Base-by-base conservation (phyloP, 2,888 invertebrate genomes). In the Eilema depressum region DNA sequence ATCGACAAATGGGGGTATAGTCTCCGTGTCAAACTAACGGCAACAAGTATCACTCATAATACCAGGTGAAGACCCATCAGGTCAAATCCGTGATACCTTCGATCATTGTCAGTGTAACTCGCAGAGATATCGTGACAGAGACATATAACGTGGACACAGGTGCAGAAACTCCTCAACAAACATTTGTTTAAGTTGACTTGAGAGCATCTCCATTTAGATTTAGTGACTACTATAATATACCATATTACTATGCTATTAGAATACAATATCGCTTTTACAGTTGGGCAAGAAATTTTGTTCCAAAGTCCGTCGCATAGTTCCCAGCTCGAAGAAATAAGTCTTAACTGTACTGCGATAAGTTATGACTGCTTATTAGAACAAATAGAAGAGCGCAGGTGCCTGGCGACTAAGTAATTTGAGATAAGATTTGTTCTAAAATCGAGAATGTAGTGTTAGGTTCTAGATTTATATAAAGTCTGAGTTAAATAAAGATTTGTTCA, bases 171-270 rank as follows among this genome's bases (percentile, higher is more conserved):
- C 82, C 80, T 80, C 76, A 85, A 86, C 87, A 87, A 88, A 89
- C 87, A 88, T 89, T 89, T 88, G 85, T 89, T 85, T 88, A 85
- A 86, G 81, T 88, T 84, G 84, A 86, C 83, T 86, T 77, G 69
- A 82, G 70, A 82, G 78, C 66, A 57, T 11, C 57, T 65, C 69
- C 66, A 65, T 73, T 79, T 73, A 14, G 75, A 76, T 76, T 81
- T 73, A 69, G 76, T 76, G 83, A 83, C 75, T 70, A 76, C 71
- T 70, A 79, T 66, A 73, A 71, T 73, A 66, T 28, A 76, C 81
- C 81, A 70, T 85, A 77, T 77, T 25, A 28, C 79, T 23, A 76
- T 66, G 73, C 26, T 59, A n/a, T 71, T 70, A 82, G 74, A 80
- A 78, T 59, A 11, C 74, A 74, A 63, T 73, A 57, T 81, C 26